phyloP scores from a whole-genome alignment of 2,888 invertebrate species.

The Xestia rhomboidea region DNA sequence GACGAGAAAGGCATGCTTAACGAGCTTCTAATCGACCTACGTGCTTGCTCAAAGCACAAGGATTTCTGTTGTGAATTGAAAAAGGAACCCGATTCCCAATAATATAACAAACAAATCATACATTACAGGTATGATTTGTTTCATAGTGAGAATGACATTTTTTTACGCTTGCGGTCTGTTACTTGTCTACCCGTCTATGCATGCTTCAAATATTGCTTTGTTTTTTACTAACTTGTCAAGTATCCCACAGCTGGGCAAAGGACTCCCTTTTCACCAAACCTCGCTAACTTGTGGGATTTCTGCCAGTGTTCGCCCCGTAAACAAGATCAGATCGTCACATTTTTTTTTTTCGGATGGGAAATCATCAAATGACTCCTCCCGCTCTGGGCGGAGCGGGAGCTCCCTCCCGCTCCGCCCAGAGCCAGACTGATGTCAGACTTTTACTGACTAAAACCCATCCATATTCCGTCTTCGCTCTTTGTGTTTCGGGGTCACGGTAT shows the following conservation, averaged over 20 bases:
- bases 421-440: no score
- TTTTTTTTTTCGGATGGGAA: no score
- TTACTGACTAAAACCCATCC: no score
- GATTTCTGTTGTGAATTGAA: neutral
- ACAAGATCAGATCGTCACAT: neutral
- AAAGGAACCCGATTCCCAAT: neutral
- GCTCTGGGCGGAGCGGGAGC: no score
- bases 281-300: neutral
- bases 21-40: conserved; percentile 35
- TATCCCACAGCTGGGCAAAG: neutral
- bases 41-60: neutral
- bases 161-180: neutral
- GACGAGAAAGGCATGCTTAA: conserved; percentile 16
- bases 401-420: no score
- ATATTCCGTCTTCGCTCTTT: no score
- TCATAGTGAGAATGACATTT: neutral
- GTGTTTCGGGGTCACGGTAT: no score
- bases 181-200: neutral
- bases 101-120: neutral
- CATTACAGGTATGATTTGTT: no score
- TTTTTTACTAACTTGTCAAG: neutral
- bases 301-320: neutral
- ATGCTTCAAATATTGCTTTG: neutral
- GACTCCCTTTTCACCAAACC: neutral
- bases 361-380: no score